A percentile compares a stretch with the other conserved stretches of the same genome.
These are phyloP conservation scores for Anableps anableps DNA, from an alignment of 2,797 vertebrate genomes.

Conservation along the genomic window DNA sequence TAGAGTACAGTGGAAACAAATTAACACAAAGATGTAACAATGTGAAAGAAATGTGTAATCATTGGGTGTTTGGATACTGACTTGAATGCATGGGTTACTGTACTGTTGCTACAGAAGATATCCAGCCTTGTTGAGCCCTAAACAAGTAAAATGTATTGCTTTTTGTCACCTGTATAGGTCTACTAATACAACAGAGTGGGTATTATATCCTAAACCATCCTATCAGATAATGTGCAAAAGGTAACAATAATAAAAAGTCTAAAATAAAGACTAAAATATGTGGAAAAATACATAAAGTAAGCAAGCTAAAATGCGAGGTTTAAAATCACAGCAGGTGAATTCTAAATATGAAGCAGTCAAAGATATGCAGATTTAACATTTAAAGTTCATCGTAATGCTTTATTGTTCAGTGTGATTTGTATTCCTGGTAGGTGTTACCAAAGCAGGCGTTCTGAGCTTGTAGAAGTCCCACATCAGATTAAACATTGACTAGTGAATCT, in stretches of 20 bases:
- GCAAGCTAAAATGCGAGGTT: too few species aligned
- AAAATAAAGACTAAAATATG: background rate
- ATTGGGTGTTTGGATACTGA: too few species aligned
- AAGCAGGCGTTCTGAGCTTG: conserved; percentile 17
- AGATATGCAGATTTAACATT: background rate
- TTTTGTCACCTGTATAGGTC: background rate
- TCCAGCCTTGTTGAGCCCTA: background rate
- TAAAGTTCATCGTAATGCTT: background rate
- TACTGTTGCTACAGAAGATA: background rate
- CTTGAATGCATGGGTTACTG: background rate
- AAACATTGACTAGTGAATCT: conserved; percentile 37
- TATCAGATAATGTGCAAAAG: background rate
- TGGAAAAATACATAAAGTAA: background rate
- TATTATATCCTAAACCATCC: background rate
- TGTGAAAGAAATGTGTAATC: background rate
- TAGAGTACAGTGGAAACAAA: background rate
- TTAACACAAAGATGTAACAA: background rate
- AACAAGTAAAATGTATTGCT: background rate
- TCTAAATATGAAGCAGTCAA: background rate
- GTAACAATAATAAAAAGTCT: background rate
- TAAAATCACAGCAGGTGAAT: too few species aligned
- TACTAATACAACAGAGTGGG: background rate
- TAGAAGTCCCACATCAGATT: conserved; percentile 16
- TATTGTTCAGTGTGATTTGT: background rate
- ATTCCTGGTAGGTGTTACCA: background rate